Evolutionary conservation across 2,113 vertebrate species (phyloP).

Genomic region (Holacanthus passer): DNA sequence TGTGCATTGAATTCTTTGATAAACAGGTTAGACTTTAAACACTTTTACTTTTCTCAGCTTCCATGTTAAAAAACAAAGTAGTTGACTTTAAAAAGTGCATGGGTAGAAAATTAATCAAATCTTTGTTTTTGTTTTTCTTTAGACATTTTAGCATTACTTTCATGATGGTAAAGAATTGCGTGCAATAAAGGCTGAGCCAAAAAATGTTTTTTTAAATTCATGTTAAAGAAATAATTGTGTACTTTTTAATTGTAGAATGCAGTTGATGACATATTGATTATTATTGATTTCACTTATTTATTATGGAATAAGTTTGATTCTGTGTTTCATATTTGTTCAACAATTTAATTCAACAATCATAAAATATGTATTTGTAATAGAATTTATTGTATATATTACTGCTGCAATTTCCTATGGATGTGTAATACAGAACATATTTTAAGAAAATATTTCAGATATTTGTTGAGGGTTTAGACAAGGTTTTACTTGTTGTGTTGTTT

Average conservation of each 20-base stretch:
- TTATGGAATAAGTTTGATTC: slow-evolving; percentile 52
- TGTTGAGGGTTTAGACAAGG: slow-evolving; percentile 79
- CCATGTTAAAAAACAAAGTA: slow-evolving; percentile 34
- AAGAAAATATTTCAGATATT: slow-evolving; percentile 64
- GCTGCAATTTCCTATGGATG: slow-evolving; percentile 63
- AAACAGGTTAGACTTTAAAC: slow-evolving; percentile 27
- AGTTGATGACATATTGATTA: slow-evolving; percentile 33
- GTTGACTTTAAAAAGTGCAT: slow-evolving; percentile 56
- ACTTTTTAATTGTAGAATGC: slow-evolving; percentile 54
- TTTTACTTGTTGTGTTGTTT: slow-evolving; percentile 85
- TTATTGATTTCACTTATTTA: slow-evolving; percentile 52
- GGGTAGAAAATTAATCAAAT: slow-evolving; percentile 24
- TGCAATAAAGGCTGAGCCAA: slow-evolving; percentile 81
- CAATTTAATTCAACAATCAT: slow-evolving; percentile 38
- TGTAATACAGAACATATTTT: slow-evolving; percentile 64
- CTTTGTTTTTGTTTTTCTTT: slow-evolving; percentile 23
- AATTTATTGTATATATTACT: slow-evolving; percentile 65
- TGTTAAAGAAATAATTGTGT: slow-evolving; percentile 37
- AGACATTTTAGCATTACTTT: slow-evolving; percentile 17
- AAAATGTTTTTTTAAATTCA: slow-evolving; percentile 46
- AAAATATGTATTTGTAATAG: slow-evolving; percentile 71
- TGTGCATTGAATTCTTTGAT: slow-evolving; percentile 56
- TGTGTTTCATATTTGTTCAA: slow-evolving; percentile 58
- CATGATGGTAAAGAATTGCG: slow-evolving; percentile 21
- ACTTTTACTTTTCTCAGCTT: slow-evolving; percentile 16